A percentile compares a stretch with the other conserved stretches of the same genome.
phyloP scores from a whole-genome alignment of 2,888 invertebrate species.

The Andrena haemorrhoa region DNA sequence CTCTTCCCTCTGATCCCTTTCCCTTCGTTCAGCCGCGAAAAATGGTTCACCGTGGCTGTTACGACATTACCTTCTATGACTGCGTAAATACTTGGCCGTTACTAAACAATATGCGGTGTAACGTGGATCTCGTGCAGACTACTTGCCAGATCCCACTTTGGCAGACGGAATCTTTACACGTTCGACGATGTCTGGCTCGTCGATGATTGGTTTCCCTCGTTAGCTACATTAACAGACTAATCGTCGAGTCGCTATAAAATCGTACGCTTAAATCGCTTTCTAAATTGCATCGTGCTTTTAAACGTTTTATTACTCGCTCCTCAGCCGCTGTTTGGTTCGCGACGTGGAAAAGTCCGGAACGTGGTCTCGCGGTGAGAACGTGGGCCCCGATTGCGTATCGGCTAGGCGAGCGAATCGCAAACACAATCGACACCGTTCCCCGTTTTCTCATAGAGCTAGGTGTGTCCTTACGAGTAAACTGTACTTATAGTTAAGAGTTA shows the following conservation, averaged over 20 bases:
- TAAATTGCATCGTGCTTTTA: background rate
- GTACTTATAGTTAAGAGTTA: conserved; percentile 60
- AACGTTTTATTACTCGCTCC: conserved; percentile 4
- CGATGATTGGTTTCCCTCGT: conserved; percentile 9
- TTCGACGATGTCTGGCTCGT: conserved; percentile 24
- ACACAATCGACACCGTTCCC: conserved; percentile 15
- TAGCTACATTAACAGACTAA: conserved; percentile 11
- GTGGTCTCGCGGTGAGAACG: conserved; percentile 13
- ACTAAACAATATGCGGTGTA: conserved; percentile 56
- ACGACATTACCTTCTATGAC: conserved; percentile 45
- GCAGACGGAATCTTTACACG: conserved; percentile 61
- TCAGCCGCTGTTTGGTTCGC: background rate
- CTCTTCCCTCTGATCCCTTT: background rate
- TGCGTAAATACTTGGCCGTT: conserved; percentile 68
- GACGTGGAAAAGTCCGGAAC: conserved; percentile 15
- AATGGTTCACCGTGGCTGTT: conserved; percentile 45
- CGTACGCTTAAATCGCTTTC: conserved; percentile 17
- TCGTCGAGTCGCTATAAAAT: conserved; percentile 31
- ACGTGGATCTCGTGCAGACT: conserved; percentile 50
- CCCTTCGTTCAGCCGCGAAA: background rate
- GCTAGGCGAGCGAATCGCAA: conserved; percentile 26
- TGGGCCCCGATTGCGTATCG: conserved; percentile 9
- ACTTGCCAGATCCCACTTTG: conserved; percentile 45
- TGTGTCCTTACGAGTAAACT: conserved; percentile 51
- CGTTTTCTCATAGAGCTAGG: conserved; percentile 37